Conservation (phyloP, 2,113 vertebrate species). For the Ctenomys sociabilis region DNA sequence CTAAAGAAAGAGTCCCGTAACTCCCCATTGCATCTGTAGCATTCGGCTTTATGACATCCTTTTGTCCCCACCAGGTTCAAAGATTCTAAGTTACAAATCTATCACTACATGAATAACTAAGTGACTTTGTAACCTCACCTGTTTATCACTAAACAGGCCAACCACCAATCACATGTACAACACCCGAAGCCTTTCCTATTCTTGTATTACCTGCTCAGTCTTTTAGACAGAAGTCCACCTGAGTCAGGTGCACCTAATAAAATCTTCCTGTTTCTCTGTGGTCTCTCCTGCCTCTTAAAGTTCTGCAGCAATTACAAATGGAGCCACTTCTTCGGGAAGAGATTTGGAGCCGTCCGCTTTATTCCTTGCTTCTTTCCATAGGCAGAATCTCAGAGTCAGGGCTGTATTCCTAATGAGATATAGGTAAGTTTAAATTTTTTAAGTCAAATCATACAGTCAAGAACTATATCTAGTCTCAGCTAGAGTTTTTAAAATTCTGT, state of each 20-base stretch:
- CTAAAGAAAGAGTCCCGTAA: not conserved
- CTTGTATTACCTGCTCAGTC: not conserved
- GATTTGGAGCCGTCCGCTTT: not conserved
- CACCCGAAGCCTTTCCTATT: not conserved
- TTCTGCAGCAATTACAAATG: not conserved
- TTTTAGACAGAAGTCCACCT: not conserved
- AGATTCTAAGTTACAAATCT: not conserved
- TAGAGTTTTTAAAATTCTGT: not conserved
- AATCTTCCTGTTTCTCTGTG: not conserved
- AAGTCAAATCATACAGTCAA: not conserved
- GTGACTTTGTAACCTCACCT: not conserved
- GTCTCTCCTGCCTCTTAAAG: not conserved
- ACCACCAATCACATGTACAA: not conserved
- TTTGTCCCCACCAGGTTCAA: not conserved
- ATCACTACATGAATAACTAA: not conserved
- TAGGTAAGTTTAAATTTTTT: conserved; percentile 53
- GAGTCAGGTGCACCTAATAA: not conserved
- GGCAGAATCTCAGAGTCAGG: conserved; percentile 1
- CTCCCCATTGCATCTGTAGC: not conserved
- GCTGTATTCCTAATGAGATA: not conserved
- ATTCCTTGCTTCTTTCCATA: not conserved
- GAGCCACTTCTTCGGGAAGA: not conserved
- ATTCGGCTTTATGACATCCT: not conserved
- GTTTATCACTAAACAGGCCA: not conserved
- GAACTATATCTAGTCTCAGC: not conserved